Conservation (phyloP, 2,797 vertebrate genomes). For the Novumbra hubbsi region DNA sequence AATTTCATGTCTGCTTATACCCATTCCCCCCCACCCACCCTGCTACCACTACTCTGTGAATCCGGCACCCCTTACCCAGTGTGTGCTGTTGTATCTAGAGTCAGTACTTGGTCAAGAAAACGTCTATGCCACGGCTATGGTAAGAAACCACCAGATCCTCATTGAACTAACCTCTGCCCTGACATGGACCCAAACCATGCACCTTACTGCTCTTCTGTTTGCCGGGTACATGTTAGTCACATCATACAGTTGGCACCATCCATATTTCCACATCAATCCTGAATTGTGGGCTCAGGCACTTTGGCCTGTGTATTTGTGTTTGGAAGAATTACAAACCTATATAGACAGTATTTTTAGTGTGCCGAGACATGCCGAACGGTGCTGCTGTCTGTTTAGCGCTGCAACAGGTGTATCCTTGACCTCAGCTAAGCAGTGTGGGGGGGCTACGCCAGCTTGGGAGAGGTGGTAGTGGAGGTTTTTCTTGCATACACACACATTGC, state of each 20-base stretch:
- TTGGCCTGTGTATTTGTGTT: neutral
- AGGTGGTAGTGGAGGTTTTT: neutral
- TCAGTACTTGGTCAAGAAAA: conserved; percentile 74
- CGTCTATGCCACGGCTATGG: conserved; percentile 69
- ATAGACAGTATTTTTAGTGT: conserved; percentile 35
- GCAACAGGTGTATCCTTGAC: conserved; percentile 69
- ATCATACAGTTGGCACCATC: conserved; percentile 9
- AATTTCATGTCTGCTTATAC: conserved; percentile 48
- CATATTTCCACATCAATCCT: neutral
- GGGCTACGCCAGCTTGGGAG: conserved; percentile 18
- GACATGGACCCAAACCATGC: conserved; percentile 29
- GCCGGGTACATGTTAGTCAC: conserved; percentile 18
- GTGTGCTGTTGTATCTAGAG: conserved; percentile 73
- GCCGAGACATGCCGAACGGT: conserved; percentile 14
- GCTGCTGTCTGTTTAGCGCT: conserved; percentile 33
- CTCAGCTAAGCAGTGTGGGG: conserved; percentile 24
- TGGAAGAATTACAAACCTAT: neutral
- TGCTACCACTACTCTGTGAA: conserved; percentile 38
- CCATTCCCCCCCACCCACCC: conserved; percentile 20
- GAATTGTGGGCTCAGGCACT: neutral
- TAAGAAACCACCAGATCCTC: conserved; percentile 60
- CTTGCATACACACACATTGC: conserved; percentile 20
- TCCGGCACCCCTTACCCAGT: conserved; percentile 56
- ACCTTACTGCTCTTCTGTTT: conserved; percentile 29
- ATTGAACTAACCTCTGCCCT: conserved; percentile 19